Conservation (phyloP, 2,113 vertebrate species). For the Elaphurus davidianus region DNA sequence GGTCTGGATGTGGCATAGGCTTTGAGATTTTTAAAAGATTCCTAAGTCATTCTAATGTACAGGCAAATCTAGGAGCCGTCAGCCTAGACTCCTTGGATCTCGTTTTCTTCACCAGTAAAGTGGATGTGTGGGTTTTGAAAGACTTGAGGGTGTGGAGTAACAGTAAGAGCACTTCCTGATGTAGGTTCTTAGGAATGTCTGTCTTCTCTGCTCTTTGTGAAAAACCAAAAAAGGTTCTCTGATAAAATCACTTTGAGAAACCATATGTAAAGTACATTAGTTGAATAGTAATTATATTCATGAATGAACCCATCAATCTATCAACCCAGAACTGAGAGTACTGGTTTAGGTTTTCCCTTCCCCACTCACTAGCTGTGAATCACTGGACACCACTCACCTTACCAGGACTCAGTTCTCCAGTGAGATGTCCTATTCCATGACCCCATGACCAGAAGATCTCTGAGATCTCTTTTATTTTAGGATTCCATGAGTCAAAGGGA, state of each 20-base stretch:
- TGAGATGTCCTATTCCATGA: neutral
- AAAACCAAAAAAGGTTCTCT: neutral
- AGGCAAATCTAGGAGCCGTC: neutral
- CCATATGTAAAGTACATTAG: neutral
- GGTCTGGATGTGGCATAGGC: neutral
- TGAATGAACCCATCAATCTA: conserved; percentile 27
- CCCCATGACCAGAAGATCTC: conserved; percentile 33
- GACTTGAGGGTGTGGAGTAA: neutral
- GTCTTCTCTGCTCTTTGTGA: neutral
- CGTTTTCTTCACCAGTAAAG: neutral
- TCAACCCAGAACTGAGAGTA: conserved; percentile 16
- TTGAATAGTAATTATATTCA: neutral
- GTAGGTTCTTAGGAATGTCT: neutral
- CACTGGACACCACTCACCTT: neutral
- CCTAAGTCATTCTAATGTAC: neutral
- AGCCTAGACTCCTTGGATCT: neutral
- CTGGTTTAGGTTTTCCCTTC: neutral
- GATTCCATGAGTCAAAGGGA: conserved; percentile 60
- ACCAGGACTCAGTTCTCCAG: neutral
- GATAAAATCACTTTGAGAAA: conserved; percentile 11
- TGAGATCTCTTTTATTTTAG: conserved; percentile 51
- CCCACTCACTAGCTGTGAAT: neutral
- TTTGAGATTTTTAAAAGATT: neutral
- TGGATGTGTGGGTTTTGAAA: neutral
- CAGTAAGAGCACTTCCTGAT: neutral